phyloP scores from a whole-genome alignment of 2,113 vertebrate genomes.

The Nymphicus hollandicus region DNA sequence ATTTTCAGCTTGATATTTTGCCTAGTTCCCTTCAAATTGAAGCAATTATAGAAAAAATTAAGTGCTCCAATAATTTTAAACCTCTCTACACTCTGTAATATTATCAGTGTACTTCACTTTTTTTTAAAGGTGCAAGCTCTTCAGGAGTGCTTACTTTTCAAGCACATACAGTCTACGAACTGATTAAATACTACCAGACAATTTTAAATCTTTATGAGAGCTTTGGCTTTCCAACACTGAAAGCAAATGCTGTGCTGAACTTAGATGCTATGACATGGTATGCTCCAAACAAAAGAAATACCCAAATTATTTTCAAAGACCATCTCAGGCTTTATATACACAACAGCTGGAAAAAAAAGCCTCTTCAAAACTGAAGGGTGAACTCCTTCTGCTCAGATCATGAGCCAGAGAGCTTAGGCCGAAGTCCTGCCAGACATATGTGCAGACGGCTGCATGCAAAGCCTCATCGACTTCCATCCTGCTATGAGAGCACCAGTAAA shows the following conservation, averaged over 20 bases:
- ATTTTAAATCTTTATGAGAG: constrained; percentile 16
- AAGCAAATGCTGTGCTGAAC: constrained; percentile 9
- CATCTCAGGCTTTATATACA: background rate
- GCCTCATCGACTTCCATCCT: background rate
- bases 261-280: background rate
- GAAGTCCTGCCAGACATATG: background rate
- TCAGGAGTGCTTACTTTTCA: constrained; percentile 49
- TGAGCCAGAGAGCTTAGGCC: background rate
- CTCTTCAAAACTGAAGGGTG: background rate
- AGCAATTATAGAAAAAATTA: constrained; percentile 66
- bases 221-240: background rate
- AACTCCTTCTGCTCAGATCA: background rate
- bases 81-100: constrained; percentile 31
- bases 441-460: background rate
- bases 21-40: constrained; percentile 64
- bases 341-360: background rate
- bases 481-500: fast-evolving
- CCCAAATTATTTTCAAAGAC: background rate
- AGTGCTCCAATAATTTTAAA: constrained; percentile 64
- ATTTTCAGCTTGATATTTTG: constrained; percentile 66
- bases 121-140: constrained; percentile 57
- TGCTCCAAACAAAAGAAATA: background rate
- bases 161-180: background rate
- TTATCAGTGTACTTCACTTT: constrained; percentile 32
- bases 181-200: constrained; percentile 47